These are phyloP conservation scores for Carduelis carduelis DNA, from an alignment of 2,797 vertebrate genomes.

Conservation along the genomic window DNA sequence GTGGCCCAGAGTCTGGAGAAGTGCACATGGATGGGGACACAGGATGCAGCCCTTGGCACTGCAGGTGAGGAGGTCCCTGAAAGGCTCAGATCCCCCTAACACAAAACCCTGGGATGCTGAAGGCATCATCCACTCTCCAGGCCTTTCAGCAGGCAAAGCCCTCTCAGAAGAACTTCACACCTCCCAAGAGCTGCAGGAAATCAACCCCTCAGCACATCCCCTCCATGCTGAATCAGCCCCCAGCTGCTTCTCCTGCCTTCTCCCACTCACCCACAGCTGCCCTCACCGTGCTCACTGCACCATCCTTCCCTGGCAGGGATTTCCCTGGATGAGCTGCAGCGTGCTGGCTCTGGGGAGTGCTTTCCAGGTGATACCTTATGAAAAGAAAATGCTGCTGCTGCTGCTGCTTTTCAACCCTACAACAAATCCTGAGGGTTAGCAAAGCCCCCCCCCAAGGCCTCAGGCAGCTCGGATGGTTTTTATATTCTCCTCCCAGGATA, in stretches of 20 bases:
- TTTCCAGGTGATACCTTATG: background rate
- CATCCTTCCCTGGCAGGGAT: background rate
- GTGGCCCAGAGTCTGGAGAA: no score
- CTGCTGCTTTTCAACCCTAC: background rate
- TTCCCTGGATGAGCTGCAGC: background rate
- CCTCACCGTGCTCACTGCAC: background rate
- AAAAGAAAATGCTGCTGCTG: background rate
- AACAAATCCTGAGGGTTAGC: background rate
- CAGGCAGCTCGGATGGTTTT: background rate
- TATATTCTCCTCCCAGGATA: background rate
- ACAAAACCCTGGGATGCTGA: background rate
- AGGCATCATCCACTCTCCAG: background rate
- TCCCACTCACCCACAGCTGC: background rate
- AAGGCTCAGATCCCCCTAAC: background rate
- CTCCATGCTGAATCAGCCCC: background rate
- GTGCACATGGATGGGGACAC: accelerated
- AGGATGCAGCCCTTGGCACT: background rate
- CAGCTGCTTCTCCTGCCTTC: background rate
- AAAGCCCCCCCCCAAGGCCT: background rate
- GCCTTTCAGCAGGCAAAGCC: background rate
- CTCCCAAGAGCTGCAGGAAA: background rate
- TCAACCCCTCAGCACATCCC: background rate
- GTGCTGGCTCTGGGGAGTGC: background rate
- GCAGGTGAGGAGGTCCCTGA: background rate
- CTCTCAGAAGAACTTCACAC: background rate